phyloP scores from a whole-genome alignment of 2,113 vertebrate species.

The Rhinolophus sinicus region DNA sequence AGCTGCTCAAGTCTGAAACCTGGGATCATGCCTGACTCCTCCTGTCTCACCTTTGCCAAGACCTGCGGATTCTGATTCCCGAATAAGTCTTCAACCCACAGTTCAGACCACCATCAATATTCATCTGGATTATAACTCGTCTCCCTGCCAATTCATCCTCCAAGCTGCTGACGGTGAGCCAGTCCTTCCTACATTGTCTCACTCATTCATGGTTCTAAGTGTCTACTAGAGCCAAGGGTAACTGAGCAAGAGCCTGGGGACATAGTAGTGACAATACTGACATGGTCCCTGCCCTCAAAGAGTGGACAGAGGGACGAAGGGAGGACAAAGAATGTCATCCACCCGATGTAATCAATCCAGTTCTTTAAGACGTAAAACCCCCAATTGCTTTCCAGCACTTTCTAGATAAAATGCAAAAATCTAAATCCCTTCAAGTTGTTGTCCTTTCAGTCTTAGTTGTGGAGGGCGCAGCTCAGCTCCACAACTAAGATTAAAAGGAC shows the following conservation, averaged over 20 bases:
- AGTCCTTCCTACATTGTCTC: background rate
- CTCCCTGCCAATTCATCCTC: background rate
- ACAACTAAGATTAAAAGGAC: too few relatives aligned
- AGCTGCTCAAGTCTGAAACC: background rate
- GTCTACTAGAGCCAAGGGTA: background rate
- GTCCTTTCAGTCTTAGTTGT: too few relatives aligned
- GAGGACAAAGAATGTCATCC: background rate
- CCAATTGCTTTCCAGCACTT: background rate
- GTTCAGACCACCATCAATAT: background rate
- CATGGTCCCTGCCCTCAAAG: background rate
- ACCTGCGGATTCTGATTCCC: background rate
- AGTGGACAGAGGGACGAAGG: background rate
- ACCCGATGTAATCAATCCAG: background rate
- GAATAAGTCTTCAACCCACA: background rate
- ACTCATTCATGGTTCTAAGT: background rate
- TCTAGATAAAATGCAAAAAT: conserved; percentile 18
- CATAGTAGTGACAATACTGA: background rate
- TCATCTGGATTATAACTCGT: background rate
- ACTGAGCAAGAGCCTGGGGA: background rate
- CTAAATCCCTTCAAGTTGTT: background rate
- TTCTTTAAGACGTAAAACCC: background rate
- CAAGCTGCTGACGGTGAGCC: background rate
- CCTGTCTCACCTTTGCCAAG: background rate
- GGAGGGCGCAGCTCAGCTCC: too few relatives aligned
- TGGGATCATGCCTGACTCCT: background rate